Percentiles rank a stretch among this genome's conserved stretches.
These are phyloP conservation scores for Drosophila sproati DNA, from an alignment of 1,140 invertebrate genomes.

Conservation along the genomic window DNA sequence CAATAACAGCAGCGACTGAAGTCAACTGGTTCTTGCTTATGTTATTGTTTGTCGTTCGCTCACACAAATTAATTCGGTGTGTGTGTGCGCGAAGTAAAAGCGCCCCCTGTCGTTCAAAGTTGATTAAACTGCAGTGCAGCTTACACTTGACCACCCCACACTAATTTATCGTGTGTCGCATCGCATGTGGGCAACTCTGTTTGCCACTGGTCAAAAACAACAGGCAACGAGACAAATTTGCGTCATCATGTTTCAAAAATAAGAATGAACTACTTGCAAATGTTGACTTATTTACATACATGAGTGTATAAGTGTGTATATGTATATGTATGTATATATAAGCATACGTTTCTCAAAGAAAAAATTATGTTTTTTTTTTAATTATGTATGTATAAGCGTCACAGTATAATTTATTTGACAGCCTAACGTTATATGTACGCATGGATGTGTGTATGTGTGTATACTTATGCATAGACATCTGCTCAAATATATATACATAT, in stretches of 20 bases:
- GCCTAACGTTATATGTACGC: neutral
- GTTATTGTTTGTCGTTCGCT: conserved; percentile 38
- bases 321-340: conserved; percentile 9
- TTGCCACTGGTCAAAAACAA: neutral
- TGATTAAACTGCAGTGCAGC: conserved; percentile 34
- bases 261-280: conserved; percentile 36
- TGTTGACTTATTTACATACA: conserved; percentile 22
- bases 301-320: conserved; percentile 3
- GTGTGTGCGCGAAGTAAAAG: conserved; percentile 38
- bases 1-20: conserved; percentile 9
- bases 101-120: conserved; percentile 29
- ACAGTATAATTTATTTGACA: conserved; percentile 4
- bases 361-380: conserved; percentile 2
- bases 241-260: conserved; percentile 52
- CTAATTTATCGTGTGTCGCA: neutral
- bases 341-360: neutral
- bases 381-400: conserved; percentile 12
- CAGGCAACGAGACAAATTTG: conserved; percentile 27
- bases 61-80: conserved; percentile 1
- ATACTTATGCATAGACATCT: neutral
- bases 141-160: conserved; percentile 33
- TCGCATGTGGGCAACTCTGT: neutral
- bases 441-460: neutral
- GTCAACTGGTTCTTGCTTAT: conserved; percentile 49
- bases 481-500: neutral